Evolutionary conservation across 2,797 vertebrate species (phyloP), one percentile per base, ranked within the genome.

Genomic region (Philypnodon macrostomus): DNA sequence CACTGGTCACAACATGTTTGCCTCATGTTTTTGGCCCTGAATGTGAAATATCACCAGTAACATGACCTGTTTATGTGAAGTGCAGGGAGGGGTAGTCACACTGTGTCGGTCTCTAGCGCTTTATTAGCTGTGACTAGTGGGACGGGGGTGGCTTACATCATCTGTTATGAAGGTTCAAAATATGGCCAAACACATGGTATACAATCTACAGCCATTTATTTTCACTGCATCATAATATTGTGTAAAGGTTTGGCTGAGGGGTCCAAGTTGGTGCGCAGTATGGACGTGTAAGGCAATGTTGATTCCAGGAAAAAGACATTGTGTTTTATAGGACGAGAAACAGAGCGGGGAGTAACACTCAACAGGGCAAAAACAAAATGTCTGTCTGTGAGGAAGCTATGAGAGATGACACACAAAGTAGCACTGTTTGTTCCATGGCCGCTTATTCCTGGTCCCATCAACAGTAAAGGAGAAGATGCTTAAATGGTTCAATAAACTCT

Each of bases 331-430:
- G 24, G 61, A 76, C 70, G 55, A 67, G 50, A 80, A 54, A 54
- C 53, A 60, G 63, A 70, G 45, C 42, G 58, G 67, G 51, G 58
- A 45, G 47, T 35, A 54, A 75, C 49, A 63, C 53, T 56, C 45
- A 4, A 45, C 50, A 16, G 15, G 26, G 56, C 50, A 47, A 63
- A 66, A 47, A 55, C 51, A 70, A 68, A 52, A 67, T 48, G 51
- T 47, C 68, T 49, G 52, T 64, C 59, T 45, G 62, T 54, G 44
- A 31, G 36, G 63, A 58, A 60, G 51, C 58, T 55, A 60, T 55
- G 48, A 58, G 44, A 34, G 45, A 69, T 42, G 58, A 49, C 62
- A 71, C 69, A 85, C 77, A 85, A 77, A 84, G 67, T 73, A 68
- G 68, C 64, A 70, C 73, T 83, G 77, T 84, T 69, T 74, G 65